Evolutionary conservation across 2,888 invertebrate species (phyloP).

Genomic region (Eristalis tenax): DNA sequence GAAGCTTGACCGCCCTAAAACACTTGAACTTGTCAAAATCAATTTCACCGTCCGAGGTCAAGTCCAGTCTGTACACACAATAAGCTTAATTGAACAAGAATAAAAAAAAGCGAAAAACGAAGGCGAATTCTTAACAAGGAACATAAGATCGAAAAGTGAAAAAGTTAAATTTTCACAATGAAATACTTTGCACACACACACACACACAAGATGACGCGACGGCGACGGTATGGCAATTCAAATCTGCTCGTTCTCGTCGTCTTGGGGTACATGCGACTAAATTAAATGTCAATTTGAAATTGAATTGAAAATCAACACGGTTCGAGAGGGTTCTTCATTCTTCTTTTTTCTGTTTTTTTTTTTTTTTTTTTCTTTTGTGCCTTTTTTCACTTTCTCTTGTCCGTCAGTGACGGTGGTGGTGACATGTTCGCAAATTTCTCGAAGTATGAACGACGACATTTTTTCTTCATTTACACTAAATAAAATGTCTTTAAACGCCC

Average conservation of each 20-base stretch:
- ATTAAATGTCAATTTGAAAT: slow-evolving; percentile 69
- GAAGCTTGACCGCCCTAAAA: not conserved
- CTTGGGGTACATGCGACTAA: slow-evolving; percentile 42
- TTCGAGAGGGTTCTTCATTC: slow-evolving; percentile 35
- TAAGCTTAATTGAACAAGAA: not conserved
- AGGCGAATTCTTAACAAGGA: not conserved
- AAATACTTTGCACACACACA: not conserved
- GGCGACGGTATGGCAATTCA: slow-evolving; percentile 27
- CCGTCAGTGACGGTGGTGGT: slow-evolving; percentile 10
- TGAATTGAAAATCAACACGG: slow-evolving; percentile 66
- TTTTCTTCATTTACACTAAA: slow-evolving; percentile 7
- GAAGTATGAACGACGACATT: not conserved
- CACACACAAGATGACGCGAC: not conserved
- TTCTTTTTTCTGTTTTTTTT: not conserved
- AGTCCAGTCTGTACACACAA: slow-evolving; percentile 28
- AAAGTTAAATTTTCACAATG: slow-evolving; percentile 22
- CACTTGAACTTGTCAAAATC: slow-evolving; percentile 23
- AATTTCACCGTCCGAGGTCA: slow-evolving; percentile 20
- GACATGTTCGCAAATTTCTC: slow-evolving; percentile 1
- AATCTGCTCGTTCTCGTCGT: slow-evolving; percentile 33
- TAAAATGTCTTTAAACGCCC: slow-evolving; percentile 7
- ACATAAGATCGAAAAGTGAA: slow-evolving; percentile 2
- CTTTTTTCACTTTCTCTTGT: slow-evolving; percentile 6
- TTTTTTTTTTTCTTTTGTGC: slow-evolving; percentile 5
- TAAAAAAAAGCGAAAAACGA: slow-evolving; percentile 1